Evolutionary conservation across 2,113 vertebrate species (phyloP).

Genomic region (Mustelus asterias): DNA sequence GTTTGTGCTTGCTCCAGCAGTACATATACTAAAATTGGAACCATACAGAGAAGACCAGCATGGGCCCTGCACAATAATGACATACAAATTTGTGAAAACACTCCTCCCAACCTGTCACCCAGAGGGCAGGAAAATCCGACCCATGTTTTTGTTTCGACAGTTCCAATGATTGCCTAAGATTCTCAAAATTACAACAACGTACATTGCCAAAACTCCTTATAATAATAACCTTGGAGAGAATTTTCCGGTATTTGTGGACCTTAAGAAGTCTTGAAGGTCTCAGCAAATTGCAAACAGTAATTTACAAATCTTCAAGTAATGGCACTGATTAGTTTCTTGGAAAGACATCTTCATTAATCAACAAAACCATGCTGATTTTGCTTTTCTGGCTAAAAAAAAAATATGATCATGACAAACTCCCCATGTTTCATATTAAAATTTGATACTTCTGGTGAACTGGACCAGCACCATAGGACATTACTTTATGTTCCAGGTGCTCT

Average conservation of each 20-base stretch:
- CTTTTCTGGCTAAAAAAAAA: neutral
- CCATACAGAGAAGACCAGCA: too few species aligned
- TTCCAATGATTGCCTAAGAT: neutral
- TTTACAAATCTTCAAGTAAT: neutral
- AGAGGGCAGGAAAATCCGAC: too few species aligned
- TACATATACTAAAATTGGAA: too few species aligned
- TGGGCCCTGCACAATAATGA: too few species aligned
- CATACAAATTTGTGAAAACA: too few species aligned
- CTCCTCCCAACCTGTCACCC: too few species aligned
- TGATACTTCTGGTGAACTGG: neutral
- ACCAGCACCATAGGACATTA: neutral
- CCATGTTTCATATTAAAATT: neutral
- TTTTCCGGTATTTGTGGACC: neutral
- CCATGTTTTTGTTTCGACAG: neutral
- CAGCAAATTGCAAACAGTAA: neutral
- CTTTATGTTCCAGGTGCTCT: neutral
- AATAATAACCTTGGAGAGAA: neutral
- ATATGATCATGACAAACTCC: neutral
- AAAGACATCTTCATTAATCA: neutral
- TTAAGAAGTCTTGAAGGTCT: neutral
- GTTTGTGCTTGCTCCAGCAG: too few species aligned
- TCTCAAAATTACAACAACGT: neutral
- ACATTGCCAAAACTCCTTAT: neutral
- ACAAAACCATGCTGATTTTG: neutral
- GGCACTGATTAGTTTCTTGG: neutral